Conservation (phyloP, 2,797 vertebrate species). For the Hydrophis major region DNA sequence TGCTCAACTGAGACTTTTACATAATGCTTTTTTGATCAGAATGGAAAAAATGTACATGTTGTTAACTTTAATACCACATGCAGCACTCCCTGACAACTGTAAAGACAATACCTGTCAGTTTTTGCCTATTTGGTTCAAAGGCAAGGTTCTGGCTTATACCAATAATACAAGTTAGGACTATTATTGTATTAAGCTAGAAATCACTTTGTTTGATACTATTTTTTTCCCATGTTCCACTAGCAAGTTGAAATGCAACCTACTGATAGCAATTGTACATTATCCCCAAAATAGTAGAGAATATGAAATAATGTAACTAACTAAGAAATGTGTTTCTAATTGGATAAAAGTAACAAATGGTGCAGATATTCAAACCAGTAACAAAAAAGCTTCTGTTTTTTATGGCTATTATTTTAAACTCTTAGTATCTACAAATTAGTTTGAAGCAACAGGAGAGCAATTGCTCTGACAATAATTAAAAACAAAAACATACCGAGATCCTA, state of each 20-base stretch:
- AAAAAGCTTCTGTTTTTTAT: neutral
- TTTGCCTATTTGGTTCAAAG: neutral
- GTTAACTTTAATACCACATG: neutral
- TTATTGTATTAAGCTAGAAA: neutral
- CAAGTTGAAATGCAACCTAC: neutral
- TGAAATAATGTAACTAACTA: constrained; percentile 53
- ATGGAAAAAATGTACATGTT: neutral
- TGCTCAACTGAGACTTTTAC: neutral
- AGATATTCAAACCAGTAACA: constrained; percentile 5
- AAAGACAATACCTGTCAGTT: neutral
- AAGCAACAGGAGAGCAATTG: neutral
- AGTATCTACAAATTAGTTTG: neutral
- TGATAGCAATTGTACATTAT: constrained; percentile 25
- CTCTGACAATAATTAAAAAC: neutral
- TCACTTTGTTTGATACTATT: neutral
- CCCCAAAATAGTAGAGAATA: constrained; percentile 44
- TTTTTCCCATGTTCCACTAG: neutral
- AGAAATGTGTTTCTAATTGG: constrained; percentile 22
- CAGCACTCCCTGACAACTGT: neutral
- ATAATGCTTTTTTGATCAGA: neutral
- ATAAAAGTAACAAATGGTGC: constrained; percentile 27
- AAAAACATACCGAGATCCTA: neutral
- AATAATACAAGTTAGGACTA: neutral
- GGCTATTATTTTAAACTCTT: neutral
- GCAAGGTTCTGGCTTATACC: neutral